Evolutionary conservation across 2,113 vertebrate genomes (phyloP), one percentile per base, ranked within the genome.

Genomic region (Drymodes brunneopygia): DNA sequence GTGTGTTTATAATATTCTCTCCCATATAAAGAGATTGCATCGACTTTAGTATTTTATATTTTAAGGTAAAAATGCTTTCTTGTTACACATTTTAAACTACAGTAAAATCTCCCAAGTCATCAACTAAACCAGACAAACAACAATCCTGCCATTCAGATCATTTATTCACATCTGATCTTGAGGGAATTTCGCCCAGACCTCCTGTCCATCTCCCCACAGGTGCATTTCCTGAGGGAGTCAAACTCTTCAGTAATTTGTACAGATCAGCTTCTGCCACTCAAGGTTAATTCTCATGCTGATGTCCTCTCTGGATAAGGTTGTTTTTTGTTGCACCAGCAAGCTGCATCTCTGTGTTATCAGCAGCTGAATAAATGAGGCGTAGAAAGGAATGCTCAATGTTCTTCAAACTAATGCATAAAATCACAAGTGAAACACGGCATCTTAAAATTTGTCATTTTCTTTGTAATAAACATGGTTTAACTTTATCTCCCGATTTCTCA

Each of bases 271-370:
- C 92, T 94, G 94, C 91, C 90, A 90, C 94, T 97, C 95, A 50
- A 96, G 75, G 82, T 95, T 95, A 91, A 95, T 96, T 93, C 90
- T 84, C 90, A 78, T 94, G 90, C 95, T 95, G 92, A 88, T 96
- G 86, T 92, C 89, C 85, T 96, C 88, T 45, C 54, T 89, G 90
- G 96, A 95, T 94, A 96, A 96, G 77, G 71, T 83, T 94, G 38
- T 33, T 96, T 96, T 94, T 86, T 94, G 66, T 86, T 91, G 95
- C 93, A 74, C 71, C 92, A 90, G 84, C 67, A 94, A 90, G 42
- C 79, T 88, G 45, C n/a, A 69, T 51, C 81, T 91, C 38, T 94
- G 57, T 93, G 60, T 91, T 95, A 95, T 91, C 90, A 92, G 74
- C 86, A 62, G 36, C 69, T 92, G 89, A 94, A 94, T 94, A 93